A percentile compares a stretch with the other conserved stretches of the same genome.
These are phyloP conservation scores for Arbacia lixula DNA, from an alignment of 53 echinoderm and acorn worm genomes.

Conservation along the genomic window DNA sequence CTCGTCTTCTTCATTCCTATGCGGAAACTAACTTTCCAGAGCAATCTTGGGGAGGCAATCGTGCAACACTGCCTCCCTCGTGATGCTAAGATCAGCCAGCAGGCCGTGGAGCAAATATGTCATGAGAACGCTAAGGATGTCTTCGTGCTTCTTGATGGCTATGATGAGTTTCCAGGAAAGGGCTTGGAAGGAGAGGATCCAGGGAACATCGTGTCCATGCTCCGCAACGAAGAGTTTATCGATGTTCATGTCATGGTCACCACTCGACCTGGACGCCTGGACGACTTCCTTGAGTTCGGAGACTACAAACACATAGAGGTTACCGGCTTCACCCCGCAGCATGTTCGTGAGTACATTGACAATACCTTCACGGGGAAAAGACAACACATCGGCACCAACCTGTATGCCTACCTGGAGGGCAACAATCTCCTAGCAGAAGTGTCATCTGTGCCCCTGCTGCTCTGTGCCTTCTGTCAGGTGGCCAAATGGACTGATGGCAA, in stretches of 20 bases:
- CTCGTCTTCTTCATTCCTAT: slow-evolving; percentile 68
- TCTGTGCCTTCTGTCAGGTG: slow-evolving; percentile 71
- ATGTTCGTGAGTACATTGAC: slow-evolving; percentile 63
- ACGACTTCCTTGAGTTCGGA: slow-evolving; percentile 62
- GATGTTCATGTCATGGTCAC: slow-evolving; percentile 63
- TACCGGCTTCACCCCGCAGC: slow-evolving; percentile 63
- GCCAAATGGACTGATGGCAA: slow-evolving; percentile 69
- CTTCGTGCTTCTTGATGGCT: slow-evolving; percentile 66
- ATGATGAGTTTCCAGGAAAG: slow-evolving; percentile 74
- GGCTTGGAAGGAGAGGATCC: slow-evolving; percentile 59
- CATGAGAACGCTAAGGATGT: slow-evolving; percentile 55
- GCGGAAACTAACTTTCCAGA: slow-evolving; percentile 66
- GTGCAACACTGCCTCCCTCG: slow-evolving; percentile 58
- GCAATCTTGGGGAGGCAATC: slow-evolving; percentile 67
- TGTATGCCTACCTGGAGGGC: slow-evolving; percentile 65
- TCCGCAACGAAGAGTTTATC: slow-evolving; percentile 60
- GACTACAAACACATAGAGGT: slow-evolving; percentile 65
- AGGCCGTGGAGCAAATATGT: slow-evolving; percentile 60
- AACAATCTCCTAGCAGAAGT: slow-evolving; percentile 65
- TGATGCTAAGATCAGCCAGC: slow-evolving; percentile 46
- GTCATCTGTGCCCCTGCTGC: slow-evolving; percentile 63
- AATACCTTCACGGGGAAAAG: slow-evolving; percentile 56
- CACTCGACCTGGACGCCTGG: slow-evolving; percentile 64
- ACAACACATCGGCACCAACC: slow-evolving; percentile 60
- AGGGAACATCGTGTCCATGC: slow-evolving; percentile 69